phyloP scores from a whole-genome alignment of 2,113 vertebrate genomes.

The Cardinalis cardinalis region DNA sequence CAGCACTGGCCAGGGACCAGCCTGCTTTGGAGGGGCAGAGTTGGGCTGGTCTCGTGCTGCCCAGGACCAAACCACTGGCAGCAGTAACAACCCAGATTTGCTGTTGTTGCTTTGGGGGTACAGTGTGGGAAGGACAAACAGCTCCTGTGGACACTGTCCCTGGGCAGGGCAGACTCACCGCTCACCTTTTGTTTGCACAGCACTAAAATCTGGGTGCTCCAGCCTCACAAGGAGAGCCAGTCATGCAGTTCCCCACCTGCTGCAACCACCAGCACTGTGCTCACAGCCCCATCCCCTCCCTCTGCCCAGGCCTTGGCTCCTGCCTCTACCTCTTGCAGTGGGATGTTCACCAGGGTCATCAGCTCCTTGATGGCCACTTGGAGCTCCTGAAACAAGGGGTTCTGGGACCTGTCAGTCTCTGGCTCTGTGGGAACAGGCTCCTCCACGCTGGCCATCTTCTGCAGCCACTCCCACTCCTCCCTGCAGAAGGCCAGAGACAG shows the following conservation, averaged over 20 bases:
- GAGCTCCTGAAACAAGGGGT: conserved; percentile 81
- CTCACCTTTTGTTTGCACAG: not conserved
- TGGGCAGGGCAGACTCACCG: not conserved
- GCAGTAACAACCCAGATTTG: not conserved
- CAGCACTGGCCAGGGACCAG: not conserved
- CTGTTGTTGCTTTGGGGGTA: not conserved
- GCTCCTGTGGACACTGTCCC: not conserved
- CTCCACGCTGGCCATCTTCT: conserved; percentile 75
- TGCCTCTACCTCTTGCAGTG: conserved; percentile 79
- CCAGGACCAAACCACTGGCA: not conserved
- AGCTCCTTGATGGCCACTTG: conserved; percentile 81
- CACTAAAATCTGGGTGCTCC: not conserved
- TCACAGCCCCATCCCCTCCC: not conserved
- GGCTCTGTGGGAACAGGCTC: conserved; percentile 70
- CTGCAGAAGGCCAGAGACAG: conserved; percentile 55
- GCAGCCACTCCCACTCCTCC: conserved; percentile 92
- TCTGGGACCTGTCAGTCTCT: conserved; percentile 74
- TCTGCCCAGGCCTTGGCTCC: not conserved
- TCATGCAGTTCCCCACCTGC: not conserved
- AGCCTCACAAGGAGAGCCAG: not conserved
- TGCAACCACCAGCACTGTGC: not conserved
- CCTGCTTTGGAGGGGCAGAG: not conserved
- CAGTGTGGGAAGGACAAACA: not conserved
- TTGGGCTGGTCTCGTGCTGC: not conserved
- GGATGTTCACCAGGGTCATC: conserved; percentile 81